Conservation (phyloP, 2,797 vertebrate genomes). For the Macropodus opercularis region DNA sequence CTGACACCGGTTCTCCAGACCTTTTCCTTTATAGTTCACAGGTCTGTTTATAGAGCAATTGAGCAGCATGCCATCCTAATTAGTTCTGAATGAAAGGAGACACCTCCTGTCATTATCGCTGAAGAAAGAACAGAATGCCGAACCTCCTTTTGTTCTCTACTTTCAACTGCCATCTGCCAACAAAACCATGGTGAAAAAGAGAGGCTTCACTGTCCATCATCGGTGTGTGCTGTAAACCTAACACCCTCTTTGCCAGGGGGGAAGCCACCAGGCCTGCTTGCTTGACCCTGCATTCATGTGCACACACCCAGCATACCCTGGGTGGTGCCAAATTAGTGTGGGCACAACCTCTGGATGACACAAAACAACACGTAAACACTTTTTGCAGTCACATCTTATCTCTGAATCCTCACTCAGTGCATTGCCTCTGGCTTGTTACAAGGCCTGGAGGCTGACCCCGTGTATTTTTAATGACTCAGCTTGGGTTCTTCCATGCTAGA, state of each 20-base stretch:
- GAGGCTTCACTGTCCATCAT: slow-evolving; percentile 56
- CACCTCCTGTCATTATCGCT: slow-evolving; percentile 42
- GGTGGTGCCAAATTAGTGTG: slow-evolving; percentile 60
- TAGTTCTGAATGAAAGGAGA: slow-evolving; percentile 61
- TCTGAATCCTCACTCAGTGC: slow-evolving; percentile 15
- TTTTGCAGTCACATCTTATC: slow-evolving; percentile 24
- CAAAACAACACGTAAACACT: slow-evolving; percentile 38
- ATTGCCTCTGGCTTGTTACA: slow-evolving; percentile 27
- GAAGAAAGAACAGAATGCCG: slow-evolving; percentile 42
- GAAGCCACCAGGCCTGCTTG: slow-evolving; percentile 40
- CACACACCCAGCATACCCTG: slow-evolving; percentile 40
- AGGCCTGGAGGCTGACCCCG: slow-evolving; percentile 20
- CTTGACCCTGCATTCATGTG: slow-evolving; percentile 37
- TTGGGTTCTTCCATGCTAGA: slow-evolving; percentile 31
- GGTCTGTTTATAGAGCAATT: slow-evolving; percentile 46
- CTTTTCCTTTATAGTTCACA: slow-evolving; percentile 45
- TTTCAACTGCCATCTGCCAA: slow-evolving; percentile 60
- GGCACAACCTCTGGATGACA: slow-evolving; percentile 29
- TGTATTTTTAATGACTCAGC: slow-evolving; percentile 60
- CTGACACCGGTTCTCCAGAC: slow-evolving; percentile 9
- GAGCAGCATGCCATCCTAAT: slow-evolving; percentile 41
- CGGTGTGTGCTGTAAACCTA: slow-evolving; percentile 50
- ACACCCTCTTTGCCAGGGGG: slow-evolving; percentile 62
- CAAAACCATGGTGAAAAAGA: slow-evolving; percentile 58
- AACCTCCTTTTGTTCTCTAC: slow-evolving; percentile 54